Base-by-base conservation (phyloP, 2,888 invertebrate species). In the Saturnia japonica region DNA sequence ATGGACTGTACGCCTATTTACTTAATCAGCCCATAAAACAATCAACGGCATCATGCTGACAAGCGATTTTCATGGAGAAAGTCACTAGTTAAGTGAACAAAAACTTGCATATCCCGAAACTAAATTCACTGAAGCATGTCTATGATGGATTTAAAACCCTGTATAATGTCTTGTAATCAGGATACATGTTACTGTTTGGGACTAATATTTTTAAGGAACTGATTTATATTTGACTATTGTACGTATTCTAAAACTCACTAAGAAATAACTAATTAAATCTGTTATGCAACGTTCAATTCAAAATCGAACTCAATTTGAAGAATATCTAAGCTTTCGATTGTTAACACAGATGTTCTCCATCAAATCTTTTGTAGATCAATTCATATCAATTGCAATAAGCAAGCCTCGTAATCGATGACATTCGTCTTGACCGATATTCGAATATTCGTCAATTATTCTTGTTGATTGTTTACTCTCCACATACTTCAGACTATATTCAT, bases 311-410 rank as follows among this genome's bases (percentile, higher is more conserved):
- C 57, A 12, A 60, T 28, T 54, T n/a, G 22, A 54, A 8, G 11
- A 54, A 22, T 54, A 54, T 8, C 54, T 54, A 54, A 54, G 51
- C 47, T 22, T 68, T 54, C 42, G 47, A 70, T 69, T 57, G 60
- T 51, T 64, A 69, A 47, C 71, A 62, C 68, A 68, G 69, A 72
- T 71, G 72, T 67, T 73, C 73, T 73, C 69, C 47, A 67, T 70
- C 72, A 68, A 47, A 71, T 57, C 71, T 81, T 82, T 88, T 89
- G 80, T 79, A 81, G 84, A 84, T 85, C 85, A 88, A 88, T 88
- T 88, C 82, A 77, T 80, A 73, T 78, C 85, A 86, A 88, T 88
- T 86, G 83, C 77, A 75, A 80, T 81, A 87, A 85, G 81, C 86
- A 78, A 86, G 88, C 83, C 85, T 84, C 76, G 76, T 78, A 76